Evolutionary conservation across 2,113 vertebrate genomes (phyloP).

Genomic region (Clarias gariepinus): DNA sequence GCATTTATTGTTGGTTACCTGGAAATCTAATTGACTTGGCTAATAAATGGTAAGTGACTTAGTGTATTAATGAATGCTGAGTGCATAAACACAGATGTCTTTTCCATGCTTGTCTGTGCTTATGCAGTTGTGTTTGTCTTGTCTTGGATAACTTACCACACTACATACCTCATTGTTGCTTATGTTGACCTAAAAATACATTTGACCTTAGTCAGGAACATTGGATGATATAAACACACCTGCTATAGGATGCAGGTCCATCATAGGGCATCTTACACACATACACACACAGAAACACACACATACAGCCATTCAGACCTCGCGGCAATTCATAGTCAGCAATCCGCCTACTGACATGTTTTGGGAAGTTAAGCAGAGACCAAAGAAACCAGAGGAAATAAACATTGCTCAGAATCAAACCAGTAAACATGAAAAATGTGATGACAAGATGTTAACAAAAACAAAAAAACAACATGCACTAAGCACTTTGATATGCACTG

Average conservation of each 20-base stretch:
- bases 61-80: neutral
- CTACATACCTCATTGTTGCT: neutral
- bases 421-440: neutral
- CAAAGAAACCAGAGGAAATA: neutral
- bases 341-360: neutral
- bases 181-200: neutral
- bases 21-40: neutral
- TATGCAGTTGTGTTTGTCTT: no score
- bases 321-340: neutral
- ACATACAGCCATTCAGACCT: neutral
- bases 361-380: neutral
- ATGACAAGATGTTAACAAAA: neutral
- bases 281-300: neutral
- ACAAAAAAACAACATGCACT: neutral
- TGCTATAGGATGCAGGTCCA: neutral
- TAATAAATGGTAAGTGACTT: neutral
- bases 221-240: neutral
- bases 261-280: neutral
- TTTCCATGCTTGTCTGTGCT: neutral
- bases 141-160: neutral
- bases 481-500: conserved; percentile 5
- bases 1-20: neutral
- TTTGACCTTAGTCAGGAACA: neutral
- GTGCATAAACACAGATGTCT: neutral
- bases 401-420: neutral